These are phyloP conservation scores for Heterotilapia buettikoferi DNA, from an alignment of 2,113 vertebrate genomes.

Conservation along the genomic window DNA sequence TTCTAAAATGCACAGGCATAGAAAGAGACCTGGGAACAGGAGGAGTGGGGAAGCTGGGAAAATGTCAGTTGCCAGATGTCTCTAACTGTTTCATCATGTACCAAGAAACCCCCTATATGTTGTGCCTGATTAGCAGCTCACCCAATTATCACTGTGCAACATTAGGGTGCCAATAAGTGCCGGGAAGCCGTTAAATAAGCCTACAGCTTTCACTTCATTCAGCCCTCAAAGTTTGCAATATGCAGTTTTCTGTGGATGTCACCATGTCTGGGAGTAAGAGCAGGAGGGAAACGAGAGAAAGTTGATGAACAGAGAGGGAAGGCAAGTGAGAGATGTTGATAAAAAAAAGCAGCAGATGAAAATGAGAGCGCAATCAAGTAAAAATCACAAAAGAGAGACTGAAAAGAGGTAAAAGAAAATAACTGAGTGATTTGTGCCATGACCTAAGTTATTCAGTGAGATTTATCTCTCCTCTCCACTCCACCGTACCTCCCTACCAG, in stretches of 20 bases:
- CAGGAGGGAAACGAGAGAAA: neutral
- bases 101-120: neutral
- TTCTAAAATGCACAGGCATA: neutral
- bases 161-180: neutral
- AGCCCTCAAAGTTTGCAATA: conserved; percentile 39
- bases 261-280: neutral
- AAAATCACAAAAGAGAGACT: neutral
- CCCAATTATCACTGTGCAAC: conserved; percentile 5
- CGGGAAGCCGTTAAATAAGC: neutral
- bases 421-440: neutral
- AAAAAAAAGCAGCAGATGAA: neutral
- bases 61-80: neutral
- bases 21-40: neutral
- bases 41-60: neutral
- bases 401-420: neutral
- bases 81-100: neutral
- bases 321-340: neutral
- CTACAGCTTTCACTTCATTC: conserved; percentile 11
- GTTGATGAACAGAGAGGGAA: neutral
- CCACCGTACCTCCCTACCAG: neutral
- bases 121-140: conserved; percentile 21
- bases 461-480: neutral
- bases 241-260: neutral
- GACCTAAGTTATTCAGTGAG: conserved; percentile 4
- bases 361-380: neutral